Percentiles rank a stretch among this genome's conserved stretches.
Conservation (phyloP, 2,797 vertebrate species). For the Vireo griseus region DNA sequence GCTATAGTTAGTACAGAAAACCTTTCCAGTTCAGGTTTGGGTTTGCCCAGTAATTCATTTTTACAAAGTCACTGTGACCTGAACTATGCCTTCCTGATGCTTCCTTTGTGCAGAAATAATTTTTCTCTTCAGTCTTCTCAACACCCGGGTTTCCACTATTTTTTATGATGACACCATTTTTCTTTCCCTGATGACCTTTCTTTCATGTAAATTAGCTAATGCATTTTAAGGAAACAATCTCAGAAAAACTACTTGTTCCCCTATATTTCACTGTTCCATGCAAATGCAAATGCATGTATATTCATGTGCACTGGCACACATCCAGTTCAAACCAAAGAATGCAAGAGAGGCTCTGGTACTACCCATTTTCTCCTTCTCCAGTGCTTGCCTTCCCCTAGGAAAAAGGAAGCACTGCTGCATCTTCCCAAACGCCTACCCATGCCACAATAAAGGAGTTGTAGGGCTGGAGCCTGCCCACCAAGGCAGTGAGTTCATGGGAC, state of each 20-base stretch:
- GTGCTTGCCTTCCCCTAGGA: neutral
- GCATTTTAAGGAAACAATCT: neutral
- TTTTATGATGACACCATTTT: neutral
- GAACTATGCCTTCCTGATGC: neutral
- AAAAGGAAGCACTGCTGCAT: neutral
- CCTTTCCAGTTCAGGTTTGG: neutral
- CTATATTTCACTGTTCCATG: neutral
- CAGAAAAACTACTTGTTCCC: neutral
- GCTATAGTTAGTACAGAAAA: neutral
- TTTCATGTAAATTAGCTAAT: neutral
- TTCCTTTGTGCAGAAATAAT: neutral
- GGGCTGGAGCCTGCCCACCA: neutral
- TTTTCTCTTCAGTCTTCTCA: neutral
- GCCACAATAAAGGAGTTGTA: neutral
- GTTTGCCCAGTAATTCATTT: neutral
- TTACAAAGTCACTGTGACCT: neutral
- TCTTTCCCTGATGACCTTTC: neutral
- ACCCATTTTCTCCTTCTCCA: neutral
- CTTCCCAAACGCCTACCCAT: neutral
- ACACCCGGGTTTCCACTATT: neutral
- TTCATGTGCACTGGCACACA: neutral
- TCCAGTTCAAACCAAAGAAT: neutral
- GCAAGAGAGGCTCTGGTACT: neutral
- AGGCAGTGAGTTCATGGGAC: neutral
- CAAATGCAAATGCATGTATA: neutral